A percentile compares a stretch with the other conserved stretches of the same genome.
Conservation (phyloP, 2,888 invertebrate genomes). For the Smittia sp. region DNA sequence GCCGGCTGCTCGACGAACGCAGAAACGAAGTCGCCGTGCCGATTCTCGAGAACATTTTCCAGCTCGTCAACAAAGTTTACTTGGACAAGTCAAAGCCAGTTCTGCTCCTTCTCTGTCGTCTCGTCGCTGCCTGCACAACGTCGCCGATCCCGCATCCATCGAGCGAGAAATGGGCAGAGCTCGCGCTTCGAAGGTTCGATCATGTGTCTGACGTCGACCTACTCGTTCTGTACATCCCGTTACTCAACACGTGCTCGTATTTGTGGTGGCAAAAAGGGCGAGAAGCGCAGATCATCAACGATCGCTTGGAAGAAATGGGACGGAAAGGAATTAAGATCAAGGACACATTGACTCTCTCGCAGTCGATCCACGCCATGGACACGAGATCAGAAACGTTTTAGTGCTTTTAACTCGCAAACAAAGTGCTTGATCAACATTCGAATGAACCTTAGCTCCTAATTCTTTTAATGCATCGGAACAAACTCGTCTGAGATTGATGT, state of each 20-base stretch:
- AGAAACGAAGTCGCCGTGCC: slow-evolving; percentile 62
- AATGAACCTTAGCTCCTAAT: neutral
- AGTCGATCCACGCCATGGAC: slow-evolving; percentile 62
- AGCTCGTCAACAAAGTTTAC: slow-evolving; percentile 58
- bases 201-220: slow-evolving; percentile 70
- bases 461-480: too few relatives aligned
- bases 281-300: slow-evolving; percentile 61
- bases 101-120: slow-evolving; percentile 63
- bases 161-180: slow-evolving; percentile 65
- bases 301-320: slow-evolving; percentile 61
- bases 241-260: slow-evolving; percentile 65
- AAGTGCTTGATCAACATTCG: neutral
- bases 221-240: slow-evolving; percentile 65
- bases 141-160: slow-evolving; percentile 59
- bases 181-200: slow-evolving; percentile 68
- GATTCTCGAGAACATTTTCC: slow-evolving; percentile 66
- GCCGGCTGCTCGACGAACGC: slow-evolving; percentile 58
- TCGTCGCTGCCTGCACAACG: slow-evolving; percentile 59
- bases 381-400: slow-evolving; percentile 52
- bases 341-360: slow-evolving; percentile 60
- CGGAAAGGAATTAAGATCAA: slow-evolving; percentile 66
- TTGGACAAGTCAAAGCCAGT: slow-evolving; percentile 69
- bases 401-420: neutral
- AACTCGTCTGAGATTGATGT: too few relatives aligned
- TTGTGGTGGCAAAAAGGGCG: slow-evolving; percentile 64